These are phyloP conservation scores for Ophion slaviceki DNA, from an alignment of 2,888 invertebrate genomes.

Conservation along the genomic window DNA sequence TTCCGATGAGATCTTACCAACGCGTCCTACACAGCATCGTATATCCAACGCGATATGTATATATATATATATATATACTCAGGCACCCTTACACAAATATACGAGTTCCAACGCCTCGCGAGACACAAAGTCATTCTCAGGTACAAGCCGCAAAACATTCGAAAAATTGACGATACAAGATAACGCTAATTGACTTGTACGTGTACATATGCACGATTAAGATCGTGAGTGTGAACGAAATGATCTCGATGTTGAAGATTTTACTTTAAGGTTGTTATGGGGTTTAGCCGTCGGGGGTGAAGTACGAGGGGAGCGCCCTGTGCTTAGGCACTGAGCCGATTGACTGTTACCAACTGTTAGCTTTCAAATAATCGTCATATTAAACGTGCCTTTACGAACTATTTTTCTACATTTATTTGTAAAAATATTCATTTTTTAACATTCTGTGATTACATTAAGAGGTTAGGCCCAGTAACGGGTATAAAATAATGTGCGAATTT, in stretches of 20 bases:
- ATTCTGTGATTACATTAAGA: too few species aligned
- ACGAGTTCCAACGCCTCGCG: slow-evolving; percentile 37
- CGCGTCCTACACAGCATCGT: neutral
- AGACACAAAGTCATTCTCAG: slow-evolving; percentile 37
- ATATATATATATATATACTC: neutral
- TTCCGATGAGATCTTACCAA: slow-evolving; percentile 16
- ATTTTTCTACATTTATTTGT: too few species aligned
- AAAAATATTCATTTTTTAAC: too few species aligned
- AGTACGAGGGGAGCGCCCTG: too few species aligned
- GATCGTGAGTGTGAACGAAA: slow-evolving; percentile 31
- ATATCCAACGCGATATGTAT: neutral
- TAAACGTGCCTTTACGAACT: too few species aligned
- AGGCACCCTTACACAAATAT: neutral
- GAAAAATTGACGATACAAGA: slow-evolving; percentile 51
- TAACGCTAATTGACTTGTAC: slow-evolving; percentile 60
- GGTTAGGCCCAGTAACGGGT: too few species aligned
- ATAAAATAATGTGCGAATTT: too few species aligned
- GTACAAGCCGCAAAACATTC: slow-evolving; percentile 12
- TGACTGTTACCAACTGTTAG: too few species aligned
- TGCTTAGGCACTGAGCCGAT: too few species aligned
- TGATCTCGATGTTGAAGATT: slow-evolving; percentile 13
- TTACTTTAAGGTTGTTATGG: neutral
- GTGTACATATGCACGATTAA: slow-evolving; percentile 21
- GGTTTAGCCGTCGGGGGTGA: too few species aligned
- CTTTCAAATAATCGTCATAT: too few species aligned